Conservation (phyloP, 2,797 vertebrate species). For the Rhinophrynus dorsalis region DNA sequence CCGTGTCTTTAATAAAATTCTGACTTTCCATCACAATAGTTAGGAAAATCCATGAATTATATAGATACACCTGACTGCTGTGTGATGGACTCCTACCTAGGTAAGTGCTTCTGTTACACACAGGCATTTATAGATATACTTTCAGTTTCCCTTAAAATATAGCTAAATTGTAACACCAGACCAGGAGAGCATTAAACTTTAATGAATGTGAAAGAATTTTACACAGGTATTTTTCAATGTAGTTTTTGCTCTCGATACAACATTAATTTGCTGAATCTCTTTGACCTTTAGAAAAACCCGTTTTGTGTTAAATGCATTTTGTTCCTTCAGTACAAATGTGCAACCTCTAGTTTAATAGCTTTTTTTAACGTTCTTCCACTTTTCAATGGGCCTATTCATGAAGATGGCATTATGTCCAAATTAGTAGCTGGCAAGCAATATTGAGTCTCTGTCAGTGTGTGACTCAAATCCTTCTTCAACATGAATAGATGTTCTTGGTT, state of each 20-base stretch:
- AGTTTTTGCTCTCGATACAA: neutral
- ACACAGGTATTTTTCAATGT: neutral
- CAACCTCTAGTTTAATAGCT: conserved; percentile 7
- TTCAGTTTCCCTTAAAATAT: too few species aligned
- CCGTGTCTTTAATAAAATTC: too few species aligned
- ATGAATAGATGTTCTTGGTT: neutral
- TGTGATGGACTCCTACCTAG: too few species aligned
- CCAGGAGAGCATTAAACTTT: neutral
- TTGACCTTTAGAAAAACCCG: neutral
- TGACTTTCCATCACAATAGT: too few species aligned
- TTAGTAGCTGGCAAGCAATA: conserved; percentile 3
- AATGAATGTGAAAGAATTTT: neutral
- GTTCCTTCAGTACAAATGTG: neutral
- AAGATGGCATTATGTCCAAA: conserved; percentile 2
- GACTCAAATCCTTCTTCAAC: neutral
- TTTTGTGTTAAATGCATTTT: conserved; percentile 4
- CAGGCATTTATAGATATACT: too few species aligned
- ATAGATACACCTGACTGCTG: too few species aligned
- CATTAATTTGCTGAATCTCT: neutral
- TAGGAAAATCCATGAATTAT: too few species aligned
- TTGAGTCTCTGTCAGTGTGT: neutral
- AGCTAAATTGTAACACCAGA: too few species aligned
- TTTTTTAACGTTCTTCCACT: neutral
- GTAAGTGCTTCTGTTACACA: too few species aligned
- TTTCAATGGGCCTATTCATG: neutral